phyloP scores from a whole-genome alignment of 2,888 invertebrate genomes.

The Latheticus oryzae region DNA sequence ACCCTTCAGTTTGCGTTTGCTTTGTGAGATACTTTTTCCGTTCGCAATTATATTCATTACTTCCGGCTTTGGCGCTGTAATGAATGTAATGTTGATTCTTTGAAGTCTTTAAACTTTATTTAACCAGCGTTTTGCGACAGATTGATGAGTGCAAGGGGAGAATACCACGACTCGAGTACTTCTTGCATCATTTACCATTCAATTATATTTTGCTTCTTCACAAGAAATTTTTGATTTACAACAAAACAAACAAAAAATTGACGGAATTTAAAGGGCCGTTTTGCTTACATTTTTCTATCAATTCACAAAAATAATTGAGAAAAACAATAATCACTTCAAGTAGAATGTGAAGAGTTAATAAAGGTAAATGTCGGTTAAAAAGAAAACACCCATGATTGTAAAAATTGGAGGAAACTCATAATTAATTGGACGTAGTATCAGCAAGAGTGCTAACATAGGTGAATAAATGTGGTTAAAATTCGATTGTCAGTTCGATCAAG shows the following conservation, averaged over 20 bases:
- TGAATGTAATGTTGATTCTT: constrained; percentile 45
- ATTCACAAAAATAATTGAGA: too few relatives aligned
- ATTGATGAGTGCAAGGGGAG: constrained; percentile 34
- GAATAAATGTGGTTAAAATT: constrained; percentile 29
- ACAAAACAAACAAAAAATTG: constrained; percentile 4
- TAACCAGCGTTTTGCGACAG: constrained; percentile 40
- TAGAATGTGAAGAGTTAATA: too few relatives aligned
- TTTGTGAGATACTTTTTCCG: constrained; percentile 41
- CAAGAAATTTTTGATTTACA: constrained; percentile 18
- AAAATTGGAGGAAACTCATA: constrained; percentile 12
- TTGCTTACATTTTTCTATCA: constrained; percentile 5
- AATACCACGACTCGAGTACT: constrained; percentile 24
- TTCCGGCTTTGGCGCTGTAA: constrained; percentile 43
- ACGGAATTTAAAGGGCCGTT: too few relatives aligned
- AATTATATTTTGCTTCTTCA: constrained; percentile 18
- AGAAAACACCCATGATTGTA: too few relatives aligned
- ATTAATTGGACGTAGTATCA: constrained; percentile 22
- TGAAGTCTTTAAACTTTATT: constrained; percentile 45
- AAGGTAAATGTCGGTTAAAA: background rate
- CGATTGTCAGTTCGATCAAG: constrained; percentile 31
- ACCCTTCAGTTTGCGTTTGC: constrained; percentile 37
- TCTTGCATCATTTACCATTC: constrained; percentile 34
- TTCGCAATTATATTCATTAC: constrained; percentile 45
- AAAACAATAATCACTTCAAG: too few relatives aligned
- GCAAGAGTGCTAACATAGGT: constrained; percentile 12